phyloP scores from a whole-genome alignment of 2,888 invertebrate species.

The Caradrina kadenii region DNA sequence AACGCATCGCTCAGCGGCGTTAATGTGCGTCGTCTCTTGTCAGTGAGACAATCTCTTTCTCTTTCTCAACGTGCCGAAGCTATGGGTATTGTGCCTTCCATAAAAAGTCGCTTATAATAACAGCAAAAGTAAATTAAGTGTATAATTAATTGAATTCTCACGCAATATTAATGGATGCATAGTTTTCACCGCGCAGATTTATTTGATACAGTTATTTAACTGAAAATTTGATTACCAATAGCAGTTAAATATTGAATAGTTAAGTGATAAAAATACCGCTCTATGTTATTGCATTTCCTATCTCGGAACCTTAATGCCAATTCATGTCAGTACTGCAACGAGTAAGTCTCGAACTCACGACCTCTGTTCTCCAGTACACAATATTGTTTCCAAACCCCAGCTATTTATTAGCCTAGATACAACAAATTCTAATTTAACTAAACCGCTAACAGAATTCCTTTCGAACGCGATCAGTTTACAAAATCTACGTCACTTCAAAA shows the following conservation, averaged over 20 bases:
- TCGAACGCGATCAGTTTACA: conserved; percentile 42
- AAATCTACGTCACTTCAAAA: conserved; percentile 41
- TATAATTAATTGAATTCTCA: neutral
- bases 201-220: neutral
- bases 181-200: neutral
- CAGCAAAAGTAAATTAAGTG: neutral
- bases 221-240: too few relatives aligned
- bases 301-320: neutral
- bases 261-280: too few relatives aligned
- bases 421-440: conserved; percentile 49
- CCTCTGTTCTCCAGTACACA: conserved; percentile 23
- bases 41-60: too few relatives aligned
- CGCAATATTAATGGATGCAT: neutral
- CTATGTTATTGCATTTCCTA: neutral
- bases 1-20: too few relatives aligned
- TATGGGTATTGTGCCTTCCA: too few relatives aligned
- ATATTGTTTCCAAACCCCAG: conserved; percentile 24
- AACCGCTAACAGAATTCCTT: conserved; percentile 33
- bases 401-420: conserved; percentile 40
- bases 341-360: conserved; percentile 31
- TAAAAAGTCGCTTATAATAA: neutral
- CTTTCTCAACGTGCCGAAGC: too few relatives aligned
- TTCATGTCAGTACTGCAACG: conserved; percentile 15
- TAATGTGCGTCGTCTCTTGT: too few relatives aligned
- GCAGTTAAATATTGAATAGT: too few relatives aligned